Base-by-base conservation (phyloP, 2,113 vertebrate species). In the Lepus americanus region DNA sequence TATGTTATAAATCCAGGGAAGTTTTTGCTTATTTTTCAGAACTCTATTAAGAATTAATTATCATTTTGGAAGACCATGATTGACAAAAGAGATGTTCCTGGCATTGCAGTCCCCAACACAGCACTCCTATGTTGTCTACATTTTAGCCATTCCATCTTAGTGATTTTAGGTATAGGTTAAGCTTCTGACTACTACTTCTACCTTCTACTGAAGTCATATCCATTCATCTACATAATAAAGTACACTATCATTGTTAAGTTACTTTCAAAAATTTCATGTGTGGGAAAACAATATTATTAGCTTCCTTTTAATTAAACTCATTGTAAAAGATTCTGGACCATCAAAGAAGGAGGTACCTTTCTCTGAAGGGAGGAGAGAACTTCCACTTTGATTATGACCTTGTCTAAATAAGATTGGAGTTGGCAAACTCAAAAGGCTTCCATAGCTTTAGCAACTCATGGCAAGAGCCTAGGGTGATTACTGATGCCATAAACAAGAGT, bases 291-390 rank as follows among this genome's bases (percentile, higher is more conserved):
- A 95, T 70, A 90, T 20, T 49, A 51, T 91, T 83, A 51, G 25
- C 31, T 90, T 96, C 55, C 83, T 69, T 79, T 95, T 85, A 87
- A 29, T 70, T 44, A 81, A 90, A 80, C 25, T 31, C 2, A 20
- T 25, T 53, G 53, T 11, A 66, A 77, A 84, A 51, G 2, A 16
- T 76, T 86, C 92, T 53, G 66, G 49, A 70, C 16, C 66, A 51
- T 44, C 44, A 44, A 44, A 44, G 44, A 44, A 44, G 44, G 44
- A 44, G 44, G 44, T 44, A 44, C 44, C 6, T 44, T 44, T 44
- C 44, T 44, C 44, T 44, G 44, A 44, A 44, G 44, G 44, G 44
- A 44, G 44, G 44, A 44, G 44, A 44, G 44, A 44, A 44, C 44
- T 44, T 44, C 44, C 44, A 44, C 44, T 44, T 44, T 44, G 44